Evolutionary conservation across 2,888 invertebrate species (phyloP).

Genomic region (Ischnus inquisitorius): DNA sequence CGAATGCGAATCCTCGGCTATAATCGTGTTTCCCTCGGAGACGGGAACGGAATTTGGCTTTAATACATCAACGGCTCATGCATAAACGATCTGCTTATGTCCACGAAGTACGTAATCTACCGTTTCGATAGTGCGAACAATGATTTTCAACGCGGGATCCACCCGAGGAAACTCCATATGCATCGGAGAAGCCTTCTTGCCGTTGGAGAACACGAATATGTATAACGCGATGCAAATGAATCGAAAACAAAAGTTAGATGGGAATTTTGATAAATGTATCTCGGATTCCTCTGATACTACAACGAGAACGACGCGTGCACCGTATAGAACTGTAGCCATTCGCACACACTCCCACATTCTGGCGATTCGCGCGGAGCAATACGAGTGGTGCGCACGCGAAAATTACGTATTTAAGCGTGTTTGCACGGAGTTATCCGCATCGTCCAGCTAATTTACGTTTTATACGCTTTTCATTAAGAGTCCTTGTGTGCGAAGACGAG

Average conservation of each 20-base stretch:
- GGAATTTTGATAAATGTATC: no score
- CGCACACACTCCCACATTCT: slow-evolving; percentile 49
- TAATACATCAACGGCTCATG: slow-evolving; percentile 59
- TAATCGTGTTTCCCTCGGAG: slow-evolving; percentile 53
- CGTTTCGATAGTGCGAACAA: slow-evolving; percentile 29
- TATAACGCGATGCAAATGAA: background rate
- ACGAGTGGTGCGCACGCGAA: slow-evolving; percentile 4
- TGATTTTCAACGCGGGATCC: slow-evolving; percentile 23
- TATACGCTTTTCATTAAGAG: slow-evolving; percentile 77
- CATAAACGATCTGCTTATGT: slow-evolving; percentile 67
- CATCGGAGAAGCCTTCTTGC: background rate
- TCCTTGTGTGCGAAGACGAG: slow-evolving; percentile 69
- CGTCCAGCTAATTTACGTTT: slow-evolving; percentile 75
- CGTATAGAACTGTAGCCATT: background rate
- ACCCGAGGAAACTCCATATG: background rate
- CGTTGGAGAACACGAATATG: background rate
- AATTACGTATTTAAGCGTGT: slow-evolving; percentile 53
- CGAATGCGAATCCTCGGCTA: slow-evolving; percentile 39
- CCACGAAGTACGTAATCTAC: slow-evolving; percentile 48
- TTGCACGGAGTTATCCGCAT: slow-evolving; percentile 56
- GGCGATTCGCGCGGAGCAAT: slow-evolving; percentile 53
- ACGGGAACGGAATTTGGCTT: slow-evolving; percentile 62
- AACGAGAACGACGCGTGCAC: background rate
- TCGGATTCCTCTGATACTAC: background rate
- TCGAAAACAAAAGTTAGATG: no score